Evolutionary conservation across 2,113 vertebrate genomes (phyloP), one percentile per base, ranked within the genome.

Genomic region (Eulemur macaco): DNA sequence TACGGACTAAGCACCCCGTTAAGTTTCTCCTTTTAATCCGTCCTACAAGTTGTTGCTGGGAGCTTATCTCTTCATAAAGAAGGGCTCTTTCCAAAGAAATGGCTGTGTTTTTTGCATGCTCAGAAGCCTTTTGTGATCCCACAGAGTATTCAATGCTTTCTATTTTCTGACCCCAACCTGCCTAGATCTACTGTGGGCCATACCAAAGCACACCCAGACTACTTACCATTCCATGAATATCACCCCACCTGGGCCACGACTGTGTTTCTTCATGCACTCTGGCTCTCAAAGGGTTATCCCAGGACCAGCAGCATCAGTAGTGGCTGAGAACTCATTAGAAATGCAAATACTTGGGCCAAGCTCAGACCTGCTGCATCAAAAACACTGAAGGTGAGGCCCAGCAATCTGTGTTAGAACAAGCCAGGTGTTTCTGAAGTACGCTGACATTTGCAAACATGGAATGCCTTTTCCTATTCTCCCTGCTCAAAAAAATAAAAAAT

Each of bases 171-270:
- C 25, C 58, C 77, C 81, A 20, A 12, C 10, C 39, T 20, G 39
- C 27, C 56, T 45, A 4, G 9, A 63, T 71, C 34, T 50, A 18
- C 47, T 45, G 14, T 31, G 69, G 31, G 20, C 17, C 42, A 2
- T 4, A 4, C 3, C 6, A 9, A 5, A 1, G 66, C 50, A 20
- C 29, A 34, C 20, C 23, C n/a, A 34, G 54, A 2, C 18, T 2
- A 0, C 56, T 3, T 0, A 63, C 60, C 60, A 63, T 76, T 56
- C n/a, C 56, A 11, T 27, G 17, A 77, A 52, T 78, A 20, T 2
- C 9, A 18, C 25, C 34, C 17, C 13, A n/a, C 23, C 37, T 56
- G 47, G 23, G 18, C 39, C 17, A 2, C 37, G 34, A 3, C 17
- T 69, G 29, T 27, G 54, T 50, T 87, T 95, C 76, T 84, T 21